These are phyloP conservation scores for Chloropsis hardwickii DNA, from an alignment of 2,113 vertebrate genomes.

Conservation along the genomic window DNA sequence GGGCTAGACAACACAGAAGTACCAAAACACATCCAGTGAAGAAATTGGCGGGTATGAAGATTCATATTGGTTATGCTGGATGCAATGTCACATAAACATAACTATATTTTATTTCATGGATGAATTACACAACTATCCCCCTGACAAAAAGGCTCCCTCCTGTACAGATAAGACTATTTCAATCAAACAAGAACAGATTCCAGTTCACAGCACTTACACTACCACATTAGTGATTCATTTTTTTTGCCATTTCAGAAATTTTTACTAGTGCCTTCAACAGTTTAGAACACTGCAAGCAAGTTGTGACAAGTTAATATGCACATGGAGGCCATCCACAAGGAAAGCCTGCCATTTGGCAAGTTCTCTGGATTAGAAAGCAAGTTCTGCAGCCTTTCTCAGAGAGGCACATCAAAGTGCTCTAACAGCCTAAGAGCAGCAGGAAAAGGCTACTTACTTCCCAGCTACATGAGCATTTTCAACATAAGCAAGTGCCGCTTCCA, in stretches of 20 bases:
- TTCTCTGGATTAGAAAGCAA: background rate
- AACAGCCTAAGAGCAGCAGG: background rate
- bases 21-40: background rate
- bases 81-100: background rate
- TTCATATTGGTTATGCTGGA: background rate
- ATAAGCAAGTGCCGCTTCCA: conserved; percentile 90
- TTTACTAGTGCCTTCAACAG: background rate
- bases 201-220: background rate
- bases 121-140: background rate
- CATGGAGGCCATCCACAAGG: background rate
- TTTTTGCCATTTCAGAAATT: background rate
- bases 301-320: background rate
- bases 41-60: background rate
- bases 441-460: conserved; percentile 86
- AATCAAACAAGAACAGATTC: background rate
- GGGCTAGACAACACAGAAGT: background rate
- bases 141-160: background rate
- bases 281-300: background rate
- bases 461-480: conserved; percentile 92
- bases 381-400: background rate
- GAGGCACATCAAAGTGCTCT: background rate
- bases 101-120: background rate
- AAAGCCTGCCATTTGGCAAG: background rate
- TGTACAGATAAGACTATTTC: background rate
- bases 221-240: background rate